These are phyloP conservation scores for Alethe diademata DNA, from an alignment of 2,113 vertebrate genomes.

Conservation along the genomic window DNA sequence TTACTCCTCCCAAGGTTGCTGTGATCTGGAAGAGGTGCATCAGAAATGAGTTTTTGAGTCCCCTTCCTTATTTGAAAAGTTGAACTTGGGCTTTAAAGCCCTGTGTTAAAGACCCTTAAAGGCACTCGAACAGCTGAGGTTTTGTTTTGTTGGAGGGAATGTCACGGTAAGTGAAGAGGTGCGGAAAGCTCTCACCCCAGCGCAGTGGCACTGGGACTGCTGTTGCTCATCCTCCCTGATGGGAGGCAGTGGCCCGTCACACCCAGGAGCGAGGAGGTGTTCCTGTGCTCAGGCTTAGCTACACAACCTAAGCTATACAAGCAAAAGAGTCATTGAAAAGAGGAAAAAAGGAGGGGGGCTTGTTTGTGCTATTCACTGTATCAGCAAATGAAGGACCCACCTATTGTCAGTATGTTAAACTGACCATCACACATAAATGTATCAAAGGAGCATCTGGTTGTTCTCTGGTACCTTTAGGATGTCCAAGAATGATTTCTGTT, in stretches of 20 bases:
- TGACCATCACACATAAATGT: neutral
- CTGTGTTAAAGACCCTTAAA: neutral
- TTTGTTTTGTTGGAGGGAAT: neutral
- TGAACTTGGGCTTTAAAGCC: neutral
- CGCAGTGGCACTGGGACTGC: rapidly evolving
- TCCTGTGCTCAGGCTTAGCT: neutral
- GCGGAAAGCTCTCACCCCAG: rapidly evolving
- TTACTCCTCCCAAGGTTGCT: neutral
- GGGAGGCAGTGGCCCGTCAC: neutral
- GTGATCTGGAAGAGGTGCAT: neutral
- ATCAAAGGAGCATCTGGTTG: neutral
- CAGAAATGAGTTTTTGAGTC: neutral
- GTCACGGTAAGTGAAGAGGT: rapidly evolving
- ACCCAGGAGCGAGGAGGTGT: neutral
- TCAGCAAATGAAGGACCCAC: neutral
- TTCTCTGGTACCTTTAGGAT: neutral
- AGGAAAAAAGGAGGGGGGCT: rapidly evolving
- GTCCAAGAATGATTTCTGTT: neutral
- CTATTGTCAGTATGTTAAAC: neutral
- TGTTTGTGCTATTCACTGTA: neutral
- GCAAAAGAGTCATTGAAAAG: neutral
- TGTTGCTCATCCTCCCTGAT: neutral
- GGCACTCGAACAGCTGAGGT: neutral
- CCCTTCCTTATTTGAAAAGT: neutral
- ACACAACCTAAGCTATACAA: rapidly evolving